Conservation (phyloP, 1,140 invertebrate genomes). For the Cydia pomonella region DNA sequence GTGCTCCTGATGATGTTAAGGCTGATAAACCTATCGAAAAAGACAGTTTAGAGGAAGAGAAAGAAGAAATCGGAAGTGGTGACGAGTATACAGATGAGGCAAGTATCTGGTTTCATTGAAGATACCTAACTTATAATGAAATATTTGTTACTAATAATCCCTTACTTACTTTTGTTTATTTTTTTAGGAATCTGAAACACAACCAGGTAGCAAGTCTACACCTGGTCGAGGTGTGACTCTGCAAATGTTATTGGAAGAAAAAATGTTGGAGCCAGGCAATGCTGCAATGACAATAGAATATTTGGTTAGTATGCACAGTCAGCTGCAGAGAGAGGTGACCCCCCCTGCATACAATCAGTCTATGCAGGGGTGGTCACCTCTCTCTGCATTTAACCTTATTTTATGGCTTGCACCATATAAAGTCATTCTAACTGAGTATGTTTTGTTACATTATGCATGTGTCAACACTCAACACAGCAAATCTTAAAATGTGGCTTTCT, state of each 20-base stretch:
- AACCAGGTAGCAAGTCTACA: constrained; percentile 76
- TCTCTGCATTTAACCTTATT: too few species aligned
- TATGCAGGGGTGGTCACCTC: too few species aligned
- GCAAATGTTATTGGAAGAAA: constrained; percentile 90
- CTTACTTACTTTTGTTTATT: not conserved
- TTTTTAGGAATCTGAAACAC: constrained; percentile 79
- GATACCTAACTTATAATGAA: not conserved
- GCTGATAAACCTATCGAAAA: constrained; percentile 54
- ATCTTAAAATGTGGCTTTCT: too few species aligned
- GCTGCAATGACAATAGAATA: constrained; percentile 94
- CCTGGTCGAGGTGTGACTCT: constrained; percentile 90
- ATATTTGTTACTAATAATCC: constrained; percentile 37
- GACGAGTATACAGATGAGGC: constrained; percentile 83
- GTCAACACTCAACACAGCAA: too few species aligned
- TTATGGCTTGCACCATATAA: too few species aligned
- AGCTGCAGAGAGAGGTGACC: too few species aligned
- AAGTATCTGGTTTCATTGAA: constrained; percentile 15
- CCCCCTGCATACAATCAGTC: too few species aligned
- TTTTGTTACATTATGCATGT: too few species aligned
- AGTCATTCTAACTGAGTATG: too few species aligned
- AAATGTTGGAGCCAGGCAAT: constrained; percentile 90
- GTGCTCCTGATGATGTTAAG: constrained; percentile 51
- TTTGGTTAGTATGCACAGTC: constrained; percentile 86
- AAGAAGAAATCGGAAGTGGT: constrained; percentile 80
- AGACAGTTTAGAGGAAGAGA: constrained; percentile 74